Percentiles rank a stretch among this genome's conserved stretches.
Conservation (phyloP, 2,797 vertebrate species). For the Sebastes melanostomus region DNA sequence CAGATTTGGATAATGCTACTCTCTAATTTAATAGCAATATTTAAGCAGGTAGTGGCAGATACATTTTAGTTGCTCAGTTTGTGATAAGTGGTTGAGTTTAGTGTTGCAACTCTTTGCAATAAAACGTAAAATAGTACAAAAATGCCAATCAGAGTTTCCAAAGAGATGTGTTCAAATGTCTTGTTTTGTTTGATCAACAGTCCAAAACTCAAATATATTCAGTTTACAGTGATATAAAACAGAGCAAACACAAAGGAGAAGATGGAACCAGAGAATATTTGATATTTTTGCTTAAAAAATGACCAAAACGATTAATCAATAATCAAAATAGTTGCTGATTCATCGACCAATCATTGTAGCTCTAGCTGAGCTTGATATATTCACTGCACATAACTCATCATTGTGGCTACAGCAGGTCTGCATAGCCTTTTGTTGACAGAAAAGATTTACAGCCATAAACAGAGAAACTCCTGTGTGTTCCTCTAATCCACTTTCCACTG, state of each 20-base stretch:
- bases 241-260: neutral
- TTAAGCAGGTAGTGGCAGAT: neutral
- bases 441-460: constrained; percentile 25
- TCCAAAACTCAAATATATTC: neutral
- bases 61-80: neutral
- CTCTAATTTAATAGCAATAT: neutral
- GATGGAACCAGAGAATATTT: neutral
- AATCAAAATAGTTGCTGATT: neutral
- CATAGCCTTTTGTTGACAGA: constrained; percentile 40
- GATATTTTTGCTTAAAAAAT: neutral
- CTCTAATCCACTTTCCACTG: constrained; percentile 44
- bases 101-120: neutral
- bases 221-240: neutral
- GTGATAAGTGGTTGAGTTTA: neutral
- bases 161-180: neutral
- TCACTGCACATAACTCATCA: neutral
- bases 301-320: neutral
- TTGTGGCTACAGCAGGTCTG: neutral
- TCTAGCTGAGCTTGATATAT: neutral
- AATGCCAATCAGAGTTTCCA: neutral
- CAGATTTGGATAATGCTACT: neutral
- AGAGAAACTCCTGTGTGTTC: constrained; percentile 21
- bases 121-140: neutral
- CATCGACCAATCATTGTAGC: neutral
- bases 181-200: neutral